phyloP scores from a whole-genome alignment of 2,113 vertebrate species.

The Nothobranchius kuhntae region DNA sequence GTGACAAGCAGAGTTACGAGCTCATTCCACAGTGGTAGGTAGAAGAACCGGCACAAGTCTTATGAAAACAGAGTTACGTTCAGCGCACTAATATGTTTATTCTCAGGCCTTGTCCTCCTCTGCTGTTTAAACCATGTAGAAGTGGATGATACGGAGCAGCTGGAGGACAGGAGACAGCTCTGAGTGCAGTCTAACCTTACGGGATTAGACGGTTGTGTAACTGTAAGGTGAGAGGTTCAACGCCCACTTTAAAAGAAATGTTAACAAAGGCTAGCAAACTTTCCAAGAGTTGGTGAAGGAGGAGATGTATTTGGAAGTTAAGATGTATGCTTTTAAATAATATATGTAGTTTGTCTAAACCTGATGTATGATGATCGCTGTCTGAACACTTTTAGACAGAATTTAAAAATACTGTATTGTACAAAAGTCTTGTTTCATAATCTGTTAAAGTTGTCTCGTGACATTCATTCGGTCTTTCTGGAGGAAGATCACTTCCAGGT shows the following conservation, averaged over 20 bases:
- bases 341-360: too few species aligned
- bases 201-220: constrained; percentile 34
- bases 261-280: neutral
- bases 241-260: neutral
- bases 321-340: too few species aligned
- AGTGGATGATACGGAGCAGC: constrained; percentile 31
- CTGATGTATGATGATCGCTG: too few species aligned
- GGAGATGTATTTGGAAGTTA: neutral
- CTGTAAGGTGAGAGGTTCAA: constrained; percentile 36
- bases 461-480: too few species aligned
- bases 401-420: too few species aligned
- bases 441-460: too few species aligned
- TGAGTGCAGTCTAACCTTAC: neutral
- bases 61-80: constrained; percentile 31
- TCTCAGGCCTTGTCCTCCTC: constrained; percentile 10
- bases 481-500: too few species aligned
- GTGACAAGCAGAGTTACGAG: constrained; percentile 4
- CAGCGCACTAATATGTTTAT: constrained; percentile 30
- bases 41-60: constrained; percentile 23
- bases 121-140: constrained; percentile 32
- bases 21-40: constrained; percentile 1
- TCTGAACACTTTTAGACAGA: too few species aligned
- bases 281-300: neutral
- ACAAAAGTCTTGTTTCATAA: too few species aligned
- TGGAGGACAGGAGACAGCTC: constrained; percentile 20